phyloP scores from a whole-genome alignment of 2,888 invertebrate genomes.

The Phlogophora meticulosa region DNA sequence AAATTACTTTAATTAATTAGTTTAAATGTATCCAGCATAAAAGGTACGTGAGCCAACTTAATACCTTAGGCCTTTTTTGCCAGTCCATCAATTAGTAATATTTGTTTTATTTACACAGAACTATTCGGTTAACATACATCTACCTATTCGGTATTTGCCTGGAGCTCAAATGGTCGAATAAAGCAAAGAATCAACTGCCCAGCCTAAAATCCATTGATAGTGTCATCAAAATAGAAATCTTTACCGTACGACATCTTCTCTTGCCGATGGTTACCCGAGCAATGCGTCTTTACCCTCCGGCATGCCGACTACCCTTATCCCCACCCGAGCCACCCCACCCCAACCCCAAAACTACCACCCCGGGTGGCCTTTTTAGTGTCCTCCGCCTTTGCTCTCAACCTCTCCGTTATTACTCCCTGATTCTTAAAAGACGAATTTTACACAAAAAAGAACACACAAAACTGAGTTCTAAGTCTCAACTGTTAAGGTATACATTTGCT shows the following conservation, averaged over 20 bases:
- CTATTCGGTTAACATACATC: background rate
- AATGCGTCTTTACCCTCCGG: slow-evolving; percentile 80
- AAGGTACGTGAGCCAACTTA: too few relatives aligned
- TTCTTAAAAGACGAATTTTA: slow-evolving; percentile 82
- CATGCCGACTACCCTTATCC: slow-evolving; percentile 72
- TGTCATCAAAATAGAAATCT: background rate
- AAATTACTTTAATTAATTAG: too few relatives aligned
- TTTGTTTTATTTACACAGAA: background rate
- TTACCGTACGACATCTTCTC: slow-evolving; percentile 65
- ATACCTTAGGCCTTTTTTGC: too few relatives aligned
- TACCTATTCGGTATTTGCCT: background rate
- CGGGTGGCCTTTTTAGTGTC: slow-evolving; percentile 83
- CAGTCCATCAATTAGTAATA: background rate
- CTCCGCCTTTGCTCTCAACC: slow-evolving; percentile 76
- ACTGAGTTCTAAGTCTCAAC: slow-evolving; percentile 57
- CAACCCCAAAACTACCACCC: slow-evolving; percentile 66
- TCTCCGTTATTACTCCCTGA: slow-evolving; percentile 71
- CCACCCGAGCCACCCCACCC: slow-evolving; percentile 64
- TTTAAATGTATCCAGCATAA: too few relatives aligned
- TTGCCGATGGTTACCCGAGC: slow-evolving; percentile 64
- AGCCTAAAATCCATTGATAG: background rate
- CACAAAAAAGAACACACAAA: slow-evolving; percentile 59
- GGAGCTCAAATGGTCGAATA: background rate
- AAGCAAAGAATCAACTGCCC: background rate
- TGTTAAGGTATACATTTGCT: slow-evolving; percentile 66